These are phyloP conservation scores for Torymus texanus DNA, from an alignment of 2,888 invertebrate genomes.

Conservation along the genomic window DNA sequence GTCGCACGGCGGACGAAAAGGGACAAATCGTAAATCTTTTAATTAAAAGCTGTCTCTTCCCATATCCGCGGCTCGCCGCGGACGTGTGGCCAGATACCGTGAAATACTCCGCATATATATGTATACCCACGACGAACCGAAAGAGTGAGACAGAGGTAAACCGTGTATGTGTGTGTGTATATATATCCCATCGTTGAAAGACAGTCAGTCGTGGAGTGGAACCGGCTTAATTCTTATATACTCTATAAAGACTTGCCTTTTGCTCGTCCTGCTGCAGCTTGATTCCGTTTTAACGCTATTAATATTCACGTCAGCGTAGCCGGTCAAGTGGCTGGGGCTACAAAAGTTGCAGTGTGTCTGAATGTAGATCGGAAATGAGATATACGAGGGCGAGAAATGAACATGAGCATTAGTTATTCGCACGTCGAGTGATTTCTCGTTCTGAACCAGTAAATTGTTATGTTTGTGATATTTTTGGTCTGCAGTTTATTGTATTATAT, in stretches of 20 bases:
- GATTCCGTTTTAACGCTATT: conserved; percentile 49
- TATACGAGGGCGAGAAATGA: conserved; percentile 2
- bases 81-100: conserved; percentile 42
- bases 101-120: conserved; percentile 33
- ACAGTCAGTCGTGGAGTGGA: not conserved
- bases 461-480: not conserved
- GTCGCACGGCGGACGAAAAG: conserved; percentile 12
- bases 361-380: conserved; percentile 33
- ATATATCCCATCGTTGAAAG: too few species aligned
- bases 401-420: conserved; percentile 36
- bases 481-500: not conserved
- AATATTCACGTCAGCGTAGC: conserved; percentile 49
- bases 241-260: not conserved
- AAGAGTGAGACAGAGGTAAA: conserved; percentile 15
- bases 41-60: conserved; percentile 63
- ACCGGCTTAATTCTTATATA: conserved; percentile 39
- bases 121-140: not conserved
- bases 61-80: conserved; percentile 51
- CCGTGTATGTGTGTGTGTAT: too few species aligned
- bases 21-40: conserved; percentile 63
- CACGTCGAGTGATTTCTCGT: conserved; percentile 3
- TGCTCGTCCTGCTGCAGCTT: not conserved
- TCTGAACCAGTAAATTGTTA: conserved; percentile 16
- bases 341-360: not conserved
- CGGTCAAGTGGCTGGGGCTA: not conserved